Evolutionary conservation across 92 coral and sea anemone species (phyloP).

Genomic region (Phymanthus crucifer): DNA sequence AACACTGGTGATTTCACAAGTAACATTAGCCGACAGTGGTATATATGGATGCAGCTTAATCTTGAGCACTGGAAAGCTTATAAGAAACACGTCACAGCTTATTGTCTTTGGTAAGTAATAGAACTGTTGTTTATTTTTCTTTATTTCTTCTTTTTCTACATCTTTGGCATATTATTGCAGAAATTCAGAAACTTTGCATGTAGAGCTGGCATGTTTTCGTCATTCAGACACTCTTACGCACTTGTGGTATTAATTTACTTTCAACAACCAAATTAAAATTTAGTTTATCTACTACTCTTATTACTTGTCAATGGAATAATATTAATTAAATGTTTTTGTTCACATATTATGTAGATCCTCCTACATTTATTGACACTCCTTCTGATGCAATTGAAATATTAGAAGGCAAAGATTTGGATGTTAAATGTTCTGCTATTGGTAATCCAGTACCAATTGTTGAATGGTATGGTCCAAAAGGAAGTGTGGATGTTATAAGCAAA

Average conservation of each 20-base stretch:
- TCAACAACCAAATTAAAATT: no score
- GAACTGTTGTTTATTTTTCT: background rate
- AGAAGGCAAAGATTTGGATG: background rate
- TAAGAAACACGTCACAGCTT: constrained; percentile 17
- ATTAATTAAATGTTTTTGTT: background rate
- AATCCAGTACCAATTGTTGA: background rate
- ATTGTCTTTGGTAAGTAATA: constrained; percentile 17
- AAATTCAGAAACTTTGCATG: no score
- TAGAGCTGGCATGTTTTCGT: no score
- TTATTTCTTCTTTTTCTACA: background rate
- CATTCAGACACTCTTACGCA: no score
- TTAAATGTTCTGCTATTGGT: background rate
- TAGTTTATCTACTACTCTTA: no score
- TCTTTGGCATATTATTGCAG: background rate
- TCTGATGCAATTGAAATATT: background rate
- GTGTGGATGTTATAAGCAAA: background rate
- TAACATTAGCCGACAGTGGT: constrained; percentile 9
- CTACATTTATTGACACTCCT: background rate
- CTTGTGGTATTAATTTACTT: no score
- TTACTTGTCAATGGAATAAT: no score
- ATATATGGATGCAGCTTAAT: constrained; percentile 25
- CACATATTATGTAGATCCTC: background rate
- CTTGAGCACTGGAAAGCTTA: background rate
- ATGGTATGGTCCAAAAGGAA: background rate
- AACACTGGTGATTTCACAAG: constrained; percentile 11